These are phyloP conservation scores for Enteromius argenteus DNA, from an alignment of 2,797 vertebrate genomes.

Conservation along the genomic window DNA sequence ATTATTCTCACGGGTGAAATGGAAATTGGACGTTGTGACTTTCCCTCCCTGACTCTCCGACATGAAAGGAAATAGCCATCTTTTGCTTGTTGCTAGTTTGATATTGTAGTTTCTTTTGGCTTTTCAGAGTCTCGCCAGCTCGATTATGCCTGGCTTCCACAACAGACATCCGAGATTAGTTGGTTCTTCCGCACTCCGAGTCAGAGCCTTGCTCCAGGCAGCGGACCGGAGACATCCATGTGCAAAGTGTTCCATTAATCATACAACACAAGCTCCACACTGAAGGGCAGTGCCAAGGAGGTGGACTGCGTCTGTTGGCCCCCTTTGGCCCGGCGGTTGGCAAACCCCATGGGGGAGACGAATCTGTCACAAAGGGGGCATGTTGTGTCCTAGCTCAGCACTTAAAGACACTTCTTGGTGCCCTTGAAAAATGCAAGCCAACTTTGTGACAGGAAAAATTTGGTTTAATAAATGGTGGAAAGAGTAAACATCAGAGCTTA, in stretches of 20 bases:
- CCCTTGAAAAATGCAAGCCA: conserved; percentile 57
- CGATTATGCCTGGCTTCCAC: conserved; percentile 7
- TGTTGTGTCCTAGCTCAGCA: conserved; percentile 49
- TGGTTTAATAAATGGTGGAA: conserved; percentile 20
- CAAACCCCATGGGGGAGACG: conserved; percentile 48
- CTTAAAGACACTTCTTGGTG: conserved; percentile 44
- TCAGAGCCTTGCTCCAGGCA: conserved; percentile 42
- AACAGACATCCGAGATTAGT: conserved; percentile 32
- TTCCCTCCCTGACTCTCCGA: neutral
- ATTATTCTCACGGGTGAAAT: conserved; percentile 72
- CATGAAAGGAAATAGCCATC: conserved; percentile 9
- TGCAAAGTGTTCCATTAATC: conserved; percentile 62
- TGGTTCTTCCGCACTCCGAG: conserved; percentile 11
- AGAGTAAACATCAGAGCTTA: conserved; percentile 8
- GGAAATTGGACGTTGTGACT: conserved; percentile 63
- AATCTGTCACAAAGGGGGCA: conserved; percentile 47
- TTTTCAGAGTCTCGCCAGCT: conserved; percentile 20
- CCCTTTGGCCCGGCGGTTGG: conserved; percentile 38
- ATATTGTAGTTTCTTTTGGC: conserved; percentile 13
- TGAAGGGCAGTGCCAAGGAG: conserved; percentile 54
- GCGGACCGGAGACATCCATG: conserved; percentile 34
- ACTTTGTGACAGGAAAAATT: conserved; percentile 30
- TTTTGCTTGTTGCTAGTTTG: conserved; percentile 24
- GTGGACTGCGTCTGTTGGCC: conserved; percentile 45
- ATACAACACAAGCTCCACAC: conserved; percentile 38